A percentile compares a stretch with the other conserved stretches of the same genome.
Evolutionary conservation across 1,140 invertebrate species (phyloP).

Genomic region (Hirudo medicinalis): DNA sequence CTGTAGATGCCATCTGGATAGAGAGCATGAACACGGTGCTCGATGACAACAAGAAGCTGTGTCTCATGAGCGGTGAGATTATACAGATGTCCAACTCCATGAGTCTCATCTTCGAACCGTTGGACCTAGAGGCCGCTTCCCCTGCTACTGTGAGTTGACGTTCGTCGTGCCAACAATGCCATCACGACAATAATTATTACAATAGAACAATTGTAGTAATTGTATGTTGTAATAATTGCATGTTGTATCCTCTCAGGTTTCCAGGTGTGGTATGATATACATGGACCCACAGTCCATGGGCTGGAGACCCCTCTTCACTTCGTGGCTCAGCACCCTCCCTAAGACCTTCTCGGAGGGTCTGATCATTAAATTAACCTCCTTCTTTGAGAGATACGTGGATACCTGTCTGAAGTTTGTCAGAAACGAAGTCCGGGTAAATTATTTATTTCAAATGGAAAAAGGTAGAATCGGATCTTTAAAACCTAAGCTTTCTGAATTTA

Average conservation of each 20-base stretch:
- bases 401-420: slow-evolving; percentile 55
- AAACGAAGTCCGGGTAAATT: slow-evolving; percentile 34
- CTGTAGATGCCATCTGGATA: slow-evolving; percentile 90
- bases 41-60: slow-evolving; percentile 80
- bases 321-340: slow-evolving; percentile 72
- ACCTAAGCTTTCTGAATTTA: too few relatives aligned
- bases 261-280: slow-evolving; percentile 93
- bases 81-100: slow-evolving; percentile 76
- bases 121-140: slow-evolving; percentile 84
- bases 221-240: not conserved
- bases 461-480: too few relatives aligned
- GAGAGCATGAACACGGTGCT: slow-evolving; percentile 94
- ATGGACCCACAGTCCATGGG: slow-evolving; percentile 75
- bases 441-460: too few relatives aligned
- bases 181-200: not conserved
- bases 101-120: slow-evolving; percentile 84
- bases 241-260: slow-evolving; percentile 61
- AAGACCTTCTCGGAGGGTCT: slow-evolving; percentile 54
- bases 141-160: slow-evolving; percentile 62
- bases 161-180: not conserved
- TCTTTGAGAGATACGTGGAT: slow-evolving; percentile 61
- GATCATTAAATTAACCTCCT: slow-evolving; percentile 58
- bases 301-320: slow-evolving; percentile 74
- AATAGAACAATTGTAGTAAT: not conserved
- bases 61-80: slow-evolving; percentile 56